Percentiles rank a stretch among this genome's conserved stretches.
phyloP scores from a whole-genome alignment of 2,888 invertebrate species.

The Oscheius myriophilus region DNA sequence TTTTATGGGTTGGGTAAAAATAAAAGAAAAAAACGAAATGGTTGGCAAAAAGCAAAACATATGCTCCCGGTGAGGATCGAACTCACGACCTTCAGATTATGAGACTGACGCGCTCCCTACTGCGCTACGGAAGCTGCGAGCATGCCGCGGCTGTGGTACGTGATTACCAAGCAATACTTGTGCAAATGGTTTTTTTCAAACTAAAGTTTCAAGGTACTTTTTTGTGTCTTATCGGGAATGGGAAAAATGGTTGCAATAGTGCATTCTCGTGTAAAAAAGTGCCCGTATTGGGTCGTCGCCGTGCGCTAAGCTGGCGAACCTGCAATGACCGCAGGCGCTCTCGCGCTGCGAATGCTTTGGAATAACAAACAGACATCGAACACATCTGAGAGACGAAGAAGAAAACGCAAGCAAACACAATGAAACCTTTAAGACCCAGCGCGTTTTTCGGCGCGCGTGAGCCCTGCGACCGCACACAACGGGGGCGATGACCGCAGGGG shows the following conservation, averaged over 20 bases:
- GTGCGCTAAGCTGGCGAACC: conserved; percentile 29
- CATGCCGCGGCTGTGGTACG: too few relatives aligned
- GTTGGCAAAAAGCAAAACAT: too few relatives aligned
- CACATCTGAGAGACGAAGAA: conserved; percentile 26
- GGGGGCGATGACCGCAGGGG: not conserved
- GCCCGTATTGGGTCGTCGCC: conserved; percentile 4
- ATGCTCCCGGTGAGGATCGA: conserved; percentile 82
- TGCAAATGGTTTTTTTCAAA: not conserved
- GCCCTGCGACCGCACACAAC: conserved; percentile 4
- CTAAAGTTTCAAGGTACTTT: not conserved
- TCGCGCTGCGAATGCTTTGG: conserved; percentile 7
- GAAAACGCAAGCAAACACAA: conserved; percentile 32
- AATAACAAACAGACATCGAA: conserved; percentile 28
- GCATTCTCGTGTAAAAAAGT: not conserved
- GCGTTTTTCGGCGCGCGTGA: conserved; percentile 32
- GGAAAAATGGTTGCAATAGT: too few relatives aligned
- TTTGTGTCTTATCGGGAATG: too few relatives aligned
- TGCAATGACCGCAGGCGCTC: conserved; percentile 25
- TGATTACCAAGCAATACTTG: not conserved
- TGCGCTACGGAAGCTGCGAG: too few relatives aligned
- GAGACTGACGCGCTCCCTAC: too few relatives aligned
- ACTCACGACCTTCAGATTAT: conserved; percentile 94
- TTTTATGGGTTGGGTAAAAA: too few relatives aligned
- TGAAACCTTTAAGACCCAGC: conserved; percentile 30
- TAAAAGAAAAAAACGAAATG: too few relatives aligned